Conservation (phyloP, 2,888 invertebrate genomes). For the Calliopum simillimum region DNA sequence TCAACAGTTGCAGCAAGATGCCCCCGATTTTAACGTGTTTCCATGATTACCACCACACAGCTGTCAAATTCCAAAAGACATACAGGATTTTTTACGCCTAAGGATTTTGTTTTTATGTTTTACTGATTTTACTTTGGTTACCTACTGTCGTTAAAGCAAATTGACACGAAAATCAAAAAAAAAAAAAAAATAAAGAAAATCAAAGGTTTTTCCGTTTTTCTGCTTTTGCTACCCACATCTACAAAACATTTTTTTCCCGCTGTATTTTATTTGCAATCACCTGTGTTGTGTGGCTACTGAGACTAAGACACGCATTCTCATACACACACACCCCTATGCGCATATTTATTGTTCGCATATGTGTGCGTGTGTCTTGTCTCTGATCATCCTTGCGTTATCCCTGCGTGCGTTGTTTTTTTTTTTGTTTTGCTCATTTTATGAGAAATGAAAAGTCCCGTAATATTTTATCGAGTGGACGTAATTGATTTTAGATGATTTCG, state of each 20-base stretch:
- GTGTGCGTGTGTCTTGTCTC: constrained; percentile 50
- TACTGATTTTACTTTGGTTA: too few relatives aligned
- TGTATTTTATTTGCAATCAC: neutral
- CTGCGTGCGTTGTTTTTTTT: neutral
- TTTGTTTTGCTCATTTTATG: constrained; percentile 12
- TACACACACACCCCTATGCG: neutral
- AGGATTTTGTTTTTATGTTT: too few relatives aligned
- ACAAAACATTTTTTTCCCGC: neutral
- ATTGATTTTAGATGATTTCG: constrained; percentile 60
- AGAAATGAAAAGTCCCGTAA: constrained; percentile 52
- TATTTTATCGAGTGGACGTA: constrained; percentile 61
- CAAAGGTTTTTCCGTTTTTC: neutral
- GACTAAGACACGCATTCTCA: neutral
- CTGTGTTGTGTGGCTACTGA: neutral
- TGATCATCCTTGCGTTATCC: constrained; percentile 49
- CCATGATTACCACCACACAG: too few relatives aligned
- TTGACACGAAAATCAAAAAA: constrained; percentile 22
- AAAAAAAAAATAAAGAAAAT: neutral
- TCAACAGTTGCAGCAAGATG: too few relatives aligned
- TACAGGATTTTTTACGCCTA: too few relatives aligned
- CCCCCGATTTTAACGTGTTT: too few relatives aligned
- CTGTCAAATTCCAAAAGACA: too few relatives aligned
- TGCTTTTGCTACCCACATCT: neutral
- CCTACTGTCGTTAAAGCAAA: constrained; percentile 24
- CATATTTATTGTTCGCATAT: constrained; percentile 17